phyloP scores from a whole-genome alignment of 2,888 invertebrate species.

The Bellardia pandia region DNA sequence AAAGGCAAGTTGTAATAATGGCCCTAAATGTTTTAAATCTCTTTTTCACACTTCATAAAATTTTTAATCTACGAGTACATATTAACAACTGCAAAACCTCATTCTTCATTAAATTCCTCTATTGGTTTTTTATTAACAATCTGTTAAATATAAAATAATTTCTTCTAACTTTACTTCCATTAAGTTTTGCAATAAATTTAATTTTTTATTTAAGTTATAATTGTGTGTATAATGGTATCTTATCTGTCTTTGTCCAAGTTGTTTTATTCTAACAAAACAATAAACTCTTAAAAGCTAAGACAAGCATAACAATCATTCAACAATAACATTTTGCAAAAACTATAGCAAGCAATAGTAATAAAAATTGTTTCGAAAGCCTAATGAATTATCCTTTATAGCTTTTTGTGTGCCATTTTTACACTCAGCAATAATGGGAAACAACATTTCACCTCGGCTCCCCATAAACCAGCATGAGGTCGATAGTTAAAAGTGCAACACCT shows the following conservation, averaged over 20 bases:
- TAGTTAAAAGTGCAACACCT: constrained; percentile 54
- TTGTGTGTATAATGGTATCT: background rate
- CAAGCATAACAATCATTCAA: constrained; percentile 53
- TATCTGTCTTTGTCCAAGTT: constrained; percentile 6
- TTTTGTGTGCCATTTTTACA: constrained; percentile 40
- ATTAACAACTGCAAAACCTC: background rate
- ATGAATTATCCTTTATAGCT: constrained; percentile 64
- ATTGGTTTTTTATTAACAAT: background rate
- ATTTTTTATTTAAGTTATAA: background rate
- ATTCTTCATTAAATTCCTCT: background rate
- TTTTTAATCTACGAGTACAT: no score
- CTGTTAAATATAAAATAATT: constrained; percentile 4
- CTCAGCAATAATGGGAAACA: constrained; percentile 45
- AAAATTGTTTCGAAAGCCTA: constrained; percentile 54
- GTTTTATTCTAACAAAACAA: constrained; percentile 15
- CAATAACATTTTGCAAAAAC: constrained; percentile 53
- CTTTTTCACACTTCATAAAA: no score
- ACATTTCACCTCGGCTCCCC: constrained; percentile 50
- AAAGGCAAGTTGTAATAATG: no score
- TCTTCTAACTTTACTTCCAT: background rate
- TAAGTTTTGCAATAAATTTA: constrained; percentile 28
- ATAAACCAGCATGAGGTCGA: constrained; percentile 62
- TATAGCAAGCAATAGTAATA: constrained; percentile 49
- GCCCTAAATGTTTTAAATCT: no score
- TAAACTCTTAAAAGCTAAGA: constrained; percentile 46